phyloP scores from a whole-genome alignment of 2,888 invertebrate species.

The Melinopterus prodromus region DNA sequence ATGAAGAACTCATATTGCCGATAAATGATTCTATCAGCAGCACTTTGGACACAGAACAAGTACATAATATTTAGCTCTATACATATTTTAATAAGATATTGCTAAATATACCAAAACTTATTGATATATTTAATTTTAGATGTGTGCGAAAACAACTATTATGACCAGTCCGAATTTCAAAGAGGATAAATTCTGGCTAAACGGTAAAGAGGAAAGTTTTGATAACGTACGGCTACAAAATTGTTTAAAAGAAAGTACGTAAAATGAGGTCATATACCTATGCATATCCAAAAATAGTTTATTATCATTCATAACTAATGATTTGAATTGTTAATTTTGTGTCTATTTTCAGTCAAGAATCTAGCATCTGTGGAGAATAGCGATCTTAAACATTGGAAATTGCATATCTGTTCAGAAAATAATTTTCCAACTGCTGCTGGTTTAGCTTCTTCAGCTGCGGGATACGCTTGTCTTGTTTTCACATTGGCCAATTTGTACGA shows the following conservation, averaged over 20 bases:
- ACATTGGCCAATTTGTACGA: constrained; percentile 81
- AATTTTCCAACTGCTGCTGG: constrained; percentile 99
- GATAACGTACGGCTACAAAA: constrained; percentile 77
- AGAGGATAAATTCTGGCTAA: constrained; percentile 87
- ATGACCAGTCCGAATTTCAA: constrained; percentile 75
- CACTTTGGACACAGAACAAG: constrained; percentile 84
- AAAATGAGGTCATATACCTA: constrained; percentile 30
- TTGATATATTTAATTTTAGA: constrained; percentile 60
- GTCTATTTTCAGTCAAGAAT: constrained; percentile 61
- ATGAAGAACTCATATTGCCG: constrained; percentile 92
- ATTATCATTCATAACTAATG: constrained; percentile 8
- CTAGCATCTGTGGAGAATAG: constrained; percentile 49
- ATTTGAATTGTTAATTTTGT: constrained; percentile 34
- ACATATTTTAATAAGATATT: background rate
- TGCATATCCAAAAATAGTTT: constrained; percentile 16
- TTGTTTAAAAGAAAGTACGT: constrained; percentile 77
- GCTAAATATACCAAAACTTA: background rate
- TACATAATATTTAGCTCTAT: constrained; percentile 55
- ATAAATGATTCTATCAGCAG: constrained; percentile 96
- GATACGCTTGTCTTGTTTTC: constrained; percentile 92
- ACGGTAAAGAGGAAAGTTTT: constrained; percentile 81
- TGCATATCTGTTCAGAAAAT: constrained; percentile 88
- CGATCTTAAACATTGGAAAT: constrained; percentile 68
- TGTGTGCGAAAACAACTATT: constrained; percentile 92
- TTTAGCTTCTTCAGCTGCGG: constrained; percentile 97